A percentile compares a stretch with the other conserved stretches of the same genome.
Conservation (phyloP, 2,888 invertebrate species). For the Leucoptera coffeella region DNA sequence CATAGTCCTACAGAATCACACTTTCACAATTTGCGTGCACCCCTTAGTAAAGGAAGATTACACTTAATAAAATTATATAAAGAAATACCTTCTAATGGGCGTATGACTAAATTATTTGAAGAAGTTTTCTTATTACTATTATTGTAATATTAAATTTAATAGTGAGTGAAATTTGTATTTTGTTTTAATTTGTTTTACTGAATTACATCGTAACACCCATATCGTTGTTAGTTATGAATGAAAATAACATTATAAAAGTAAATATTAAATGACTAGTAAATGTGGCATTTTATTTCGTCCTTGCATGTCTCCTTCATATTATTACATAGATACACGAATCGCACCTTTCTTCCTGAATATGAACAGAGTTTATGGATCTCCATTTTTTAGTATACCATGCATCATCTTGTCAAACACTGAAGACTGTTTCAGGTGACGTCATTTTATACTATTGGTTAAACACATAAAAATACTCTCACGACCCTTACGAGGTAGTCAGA, state of each 20-base stretch:
- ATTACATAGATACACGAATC: too few species aligned
- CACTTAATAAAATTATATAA: conserved; percentile 14
- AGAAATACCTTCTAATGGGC: conserved; percentile 38
- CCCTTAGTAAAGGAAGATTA: conserved; percentile 34
- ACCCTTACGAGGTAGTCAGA: too few species aligned
- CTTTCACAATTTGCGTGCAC: conserved; percentile 46
- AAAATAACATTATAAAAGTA: conserved; percentile 55
- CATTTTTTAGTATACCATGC: too few species aligned
- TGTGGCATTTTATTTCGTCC: conserved; percentile 33
- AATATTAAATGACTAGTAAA: conserved; percentile 52
- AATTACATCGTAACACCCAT: conserved; percentile 52
- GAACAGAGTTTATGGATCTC: too few species aligned
- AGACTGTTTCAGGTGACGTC: too few species aligned
- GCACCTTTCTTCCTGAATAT: too few species aligned
- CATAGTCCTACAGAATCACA: conserved; percentile 46
- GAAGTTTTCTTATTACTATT: conserved; percentile 44
- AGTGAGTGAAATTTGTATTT: conserved; percentile 53
- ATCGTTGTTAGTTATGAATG: conserved; percentile 56
- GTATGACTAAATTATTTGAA: conserved; percentile 49
- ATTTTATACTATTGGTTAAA: too few species aligned
- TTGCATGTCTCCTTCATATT: too few species aligned
- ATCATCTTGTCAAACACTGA: too few species aligned
- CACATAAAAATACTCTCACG: too few species aligned
- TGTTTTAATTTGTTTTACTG: conserved; percentile 52
- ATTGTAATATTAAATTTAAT: conserved; percentile 50